Percentiles rank a stretch among this genome's conserved stretches.
Evolutionary conservation across 2,113 vertebrate species (phyloP).

Genomic region (Lonchura striata): DNA sequence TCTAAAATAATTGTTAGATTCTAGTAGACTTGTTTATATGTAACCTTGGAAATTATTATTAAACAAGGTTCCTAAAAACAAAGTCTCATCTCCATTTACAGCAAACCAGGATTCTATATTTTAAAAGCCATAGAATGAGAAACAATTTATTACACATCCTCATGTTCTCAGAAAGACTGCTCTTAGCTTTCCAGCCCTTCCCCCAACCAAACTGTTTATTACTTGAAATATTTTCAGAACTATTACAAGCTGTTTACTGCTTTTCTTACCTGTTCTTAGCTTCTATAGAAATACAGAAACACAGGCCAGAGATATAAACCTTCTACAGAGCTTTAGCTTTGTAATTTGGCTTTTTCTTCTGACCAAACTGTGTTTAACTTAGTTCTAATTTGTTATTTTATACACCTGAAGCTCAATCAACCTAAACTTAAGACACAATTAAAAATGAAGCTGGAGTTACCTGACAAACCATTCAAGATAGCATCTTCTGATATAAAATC

Average conservation of each 20-base stretch:
- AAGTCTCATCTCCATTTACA: neutral
- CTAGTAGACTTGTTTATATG: neutral
- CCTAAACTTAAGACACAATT: neutral
- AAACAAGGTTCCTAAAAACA: neutral
- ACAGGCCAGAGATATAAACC: neutral
- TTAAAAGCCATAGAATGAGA: neutral
- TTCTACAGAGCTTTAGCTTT: neutral
- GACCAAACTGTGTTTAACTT: neutral
- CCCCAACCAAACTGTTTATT: neutral
- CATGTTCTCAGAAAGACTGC: neutral
- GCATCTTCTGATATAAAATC: conserved; percentile 78
- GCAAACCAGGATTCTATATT: neutral
- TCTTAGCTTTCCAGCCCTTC: neutral
- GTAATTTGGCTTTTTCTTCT: neutral
- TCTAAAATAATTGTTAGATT: neutral
- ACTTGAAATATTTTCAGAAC: neutral
- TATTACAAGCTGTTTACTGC: neutral
- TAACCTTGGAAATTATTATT: neutral
- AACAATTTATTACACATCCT: neutral
- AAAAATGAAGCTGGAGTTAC: conserved; percentile 57
- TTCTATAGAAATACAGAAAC: neutral
- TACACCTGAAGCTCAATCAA: neutral
- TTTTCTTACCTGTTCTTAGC: neutral
- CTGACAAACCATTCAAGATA: conserved; percentile 70
- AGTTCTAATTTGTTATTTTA: neutral